phyloP scores from a whole-genome alignment of 2,113 vertebrate species.

The Sula dactylatra region DNA sequence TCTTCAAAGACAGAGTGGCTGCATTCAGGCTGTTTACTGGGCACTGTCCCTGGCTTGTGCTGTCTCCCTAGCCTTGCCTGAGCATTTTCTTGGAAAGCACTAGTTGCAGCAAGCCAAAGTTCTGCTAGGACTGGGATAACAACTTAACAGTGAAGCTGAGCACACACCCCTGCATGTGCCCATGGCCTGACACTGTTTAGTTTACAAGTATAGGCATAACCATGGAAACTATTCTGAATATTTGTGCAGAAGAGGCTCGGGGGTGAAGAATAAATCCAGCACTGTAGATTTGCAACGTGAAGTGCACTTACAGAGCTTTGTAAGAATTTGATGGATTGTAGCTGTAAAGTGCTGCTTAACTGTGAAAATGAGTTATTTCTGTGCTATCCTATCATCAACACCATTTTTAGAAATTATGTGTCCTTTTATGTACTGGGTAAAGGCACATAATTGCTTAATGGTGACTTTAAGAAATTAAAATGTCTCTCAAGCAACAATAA shows the following conservation, averaged over 20 bases:
- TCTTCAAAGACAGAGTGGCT: background rate
- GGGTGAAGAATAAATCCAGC: background rate
- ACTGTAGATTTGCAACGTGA: background rate
- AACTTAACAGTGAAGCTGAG: background rate
- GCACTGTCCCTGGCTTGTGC: background rate
- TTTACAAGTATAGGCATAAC: background rate
- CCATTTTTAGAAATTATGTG: background rate
- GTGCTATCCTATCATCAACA: background rate
- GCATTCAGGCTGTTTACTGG: background rate
- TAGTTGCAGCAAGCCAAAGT: background rate
- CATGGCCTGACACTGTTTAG: background rate
- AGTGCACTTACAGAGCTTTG: background rate
- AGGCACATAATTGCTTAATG: background rate
- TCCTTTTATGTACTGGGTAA: background rate
- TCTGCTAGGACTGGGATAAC: background rate
- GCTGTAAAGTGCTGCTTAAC: background rate
- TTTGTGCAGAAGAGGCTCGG: background rate
- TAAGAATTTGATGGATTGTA: background rate
- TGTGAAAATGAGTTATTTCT: constrained; percentile 8
- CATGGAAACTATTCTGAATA: background rate
- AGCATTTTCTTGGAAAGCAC: background rate
- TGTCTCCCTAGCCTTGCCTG: background rate
- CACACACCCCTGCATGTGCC: rapidly evolving
- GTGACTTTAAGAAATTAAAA: background rate
- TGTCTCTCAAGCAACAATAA: background rate